A percentile compares a stretch with the other conserved stretches of the same genome.
These are phyloP conservation scores for Loriculus beryllinus DNA, from an alignment of 2,797 vertebrate species.

Conservation along the genomic window DNA sequence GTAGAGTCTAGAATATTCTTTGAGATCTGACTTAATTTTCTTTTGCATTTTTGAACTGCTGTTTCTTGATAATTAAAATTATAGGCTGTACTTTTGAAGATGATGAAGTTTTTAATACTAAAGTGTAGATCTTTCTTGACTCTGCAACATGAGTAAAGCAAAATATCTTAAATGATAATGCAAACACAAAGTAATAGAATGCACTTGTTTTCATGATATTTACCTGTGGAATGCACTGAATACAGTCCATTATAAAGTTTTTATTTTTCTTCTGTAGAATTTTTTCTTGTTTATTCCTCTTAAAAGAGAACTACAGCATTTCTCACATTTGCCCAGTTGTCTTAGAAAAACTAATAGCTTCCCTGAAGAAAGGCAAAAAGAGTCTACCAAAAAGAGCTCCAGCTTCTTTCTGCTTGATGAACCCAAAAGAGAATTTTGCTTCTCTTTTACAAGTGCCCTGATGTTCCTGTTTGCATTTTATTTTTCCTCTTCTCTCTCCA, in stretches of 20 bases:
- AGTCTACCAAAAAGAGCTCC: background rate
- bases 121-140: background rate
- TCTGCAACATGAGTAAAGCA: background rate
- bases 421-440: background rate
- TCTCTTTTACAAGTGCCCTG: background rate
- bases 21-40: background rate
- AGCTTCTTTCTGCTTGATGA: background rate
- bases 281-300: background rate
- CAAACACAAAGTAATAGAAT: background rate
- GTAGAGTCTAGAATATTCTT: background rate
- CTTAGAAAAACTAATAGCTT: background rate
- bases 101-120: background rate
- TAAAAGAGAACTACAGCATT: background rate
- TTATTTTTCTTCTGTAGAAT: background rate
- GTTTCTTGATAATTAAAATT: background rate
- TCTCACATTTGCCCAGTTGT: background rate
- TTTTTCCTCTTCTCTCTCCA: background rate
- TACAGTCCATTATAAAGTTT: background rate
- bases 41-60: background rate
- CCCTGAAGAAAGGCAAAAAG: background rate
- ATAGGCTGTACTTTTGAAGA: background rate
- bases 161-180: background rate
- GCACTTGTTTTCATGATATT: background rate
- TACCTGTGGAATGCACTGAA: background rate
- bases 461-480: background rate